Conservation (phyloP, 2,888 invertebrate genomes). For the Pheosia tremula region DNA sequence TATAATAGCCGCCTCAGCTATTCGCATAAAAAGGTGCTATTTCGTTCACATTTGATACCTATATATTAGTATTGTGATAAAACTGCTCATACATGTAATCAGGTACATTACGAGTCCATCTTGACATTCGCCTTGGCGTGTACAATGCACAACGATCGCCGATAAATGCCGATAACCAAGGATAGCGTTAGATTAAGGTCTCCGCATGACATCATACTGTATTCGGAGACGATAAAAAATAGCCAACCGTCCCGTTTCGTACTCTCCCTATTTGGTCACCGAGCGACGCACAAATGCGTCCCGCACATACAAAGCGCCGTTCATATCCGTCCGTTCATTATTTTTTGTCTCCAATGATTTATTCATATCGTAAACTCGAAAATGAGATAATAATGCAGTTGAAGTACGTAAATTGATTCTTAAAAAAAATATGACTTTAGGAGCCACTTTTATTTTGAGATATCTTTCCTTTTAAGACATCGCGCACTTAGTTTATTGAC, state of each 20-base stretch:
- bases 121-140: slow-evolving; percentile 26
- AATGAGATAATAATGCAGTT: slow-evolving; percentile 16
- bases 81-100: too few species aligned
- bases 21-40: too few species aligned
- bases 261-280: slow-evolving; percentile 26
- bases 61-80: too few species aligned
- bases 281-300: slow-evolving; percentile 8
- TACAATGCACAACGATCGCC: slow-evolving; percentile 21
- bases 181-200: slow-evolving; percentile 16
- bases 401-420: slow-evolving; percentile 14
- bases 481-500: not conserved
- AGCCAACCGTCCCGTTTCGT: slow-evolving; percentile 15
- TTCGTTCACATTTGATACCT: too few species aligned
- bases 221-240: slow-evolving; percentile 17
- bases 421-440: not conserved
- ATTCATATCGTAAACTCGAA: slow-evolving; percentile 3
- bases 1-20: too few species aligned
- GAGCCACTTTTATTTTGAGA: not conserved
- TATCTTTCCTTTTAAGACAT: not conserved
- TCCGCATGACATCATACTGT: slow-evolving; percentile 25
- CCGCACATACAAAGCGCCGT: slow-evolving; percentile 17
- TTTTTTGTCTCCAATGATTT: not conserved
- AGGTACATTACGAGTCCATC: slow-evolving; percentile 6
- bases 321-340: slow-evolving; percentile 13
- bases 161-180: slow-evolving; percentile 23